Base-by-base conservation (phyloP, 2,888 invertebrate species). In the Drosophila neonasuta region DNA sequence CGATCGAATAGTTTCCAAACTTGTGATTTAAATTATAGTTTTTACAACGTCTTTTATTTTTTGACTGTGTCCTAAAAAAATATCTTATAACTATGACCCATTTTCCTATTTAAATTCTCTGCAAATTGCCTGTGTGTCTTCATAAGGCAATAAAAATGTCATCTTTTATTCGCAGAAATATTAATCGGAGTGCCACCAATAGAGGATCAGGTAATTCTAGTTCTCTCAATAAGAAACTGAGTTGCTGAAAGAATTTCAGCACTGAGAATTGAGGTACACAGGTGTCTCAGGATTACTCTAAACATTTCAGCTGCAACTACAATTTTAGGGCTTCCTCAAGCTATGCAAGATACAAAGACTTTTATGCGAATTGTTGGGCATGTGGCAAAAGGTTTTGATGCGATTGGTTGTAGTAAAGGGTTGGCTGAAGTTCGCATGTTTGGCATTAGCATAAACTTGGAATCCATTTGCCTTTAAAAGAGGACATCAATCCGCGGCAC, bases 371-470 rank as follows among this genome's bases (percentile, higher is more conserved):
- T 41, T 13, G 39, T 41, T 9, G 39, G 15, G 13, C 39, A 15
- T 41, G 39, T 41, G 39, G 39, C 11, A 15, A 11, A 41, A 8
- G 39, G 39, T 41, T 36, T 36, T 36, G 1, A 36, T 36, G 34
- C 34, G 34, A 36, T 2, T 32, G 32, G 32, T 32, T 32, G 32
- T 9, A 32, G 10, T 10, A 32, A 32, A 32, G 32, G 32, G 32
- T n/a, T 36, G 36, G 44, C 29, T 30, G 7, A 6, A 34, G 49
- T 24, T 48, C 30, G 34, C 10, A 4, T 13, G 51, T 20, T 36
- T n/a, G 10, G 17, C 50, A 74, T 74, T 74, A 73, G 77, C 77
- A 74, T 74, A 74, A 77, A 34, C 68, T 60, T 29, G 58, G 63
- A 62, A 77, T 68, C 73, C 46, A 62, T 72, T 76, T 72, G 64